Evolutionary conservation across 2,797 vertebrate genomes (phyloP), one percentile per base, ranked within the genome.

Genomic region (Lithobates sylvaticus): DNA sequence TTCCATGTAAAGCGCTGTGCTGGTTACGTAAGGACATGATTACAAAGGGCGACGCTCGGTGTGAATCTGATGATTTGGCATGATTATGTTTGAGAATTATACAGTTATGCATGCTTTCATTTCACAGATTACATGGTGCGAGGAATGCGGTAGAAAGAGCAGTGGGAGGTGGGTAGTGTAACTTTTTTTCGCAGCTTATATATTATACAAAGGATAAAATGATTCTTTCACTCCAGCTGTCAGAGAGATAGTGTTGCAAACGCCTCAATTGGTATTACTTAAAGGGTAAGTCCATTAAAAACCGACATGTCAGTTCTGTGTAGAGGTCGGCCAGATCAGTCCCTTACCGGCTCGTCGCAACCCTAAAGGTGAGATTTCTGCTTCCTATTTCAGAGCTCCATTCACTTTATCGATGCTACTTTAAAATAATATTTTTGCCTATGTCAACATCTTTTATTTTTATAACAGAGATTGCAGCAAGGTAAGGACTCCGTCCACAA

Each of bases 1-100:
- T 67, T 47, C n/a, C 16, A 47, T 47, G 78, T 64, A 50, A 79
- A 79, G 78, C 65, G 16, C 21, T n/a, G 65, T 50, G 39, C 13
- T 39, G 10, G n/a, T n/a, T 26, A 10, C 13, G 0, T 29, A 50
- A 69, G 50, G 65, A 32, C 21, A 23, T 12, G 29, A 64, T 78
- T 7, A 69, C 29, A 68, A 32, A 69, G 27, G 26, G 50, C 21
- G 78, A 16, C 2, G 1, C 36, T 27, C 12, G 13, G 65, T 29
- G 13, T 67, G 65, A 67, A 67, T 67, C 64, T 23, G n/a, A 68
- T 1, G n/a, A 58, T 76, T 58, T 58, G 15, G 32, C 39, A 44
- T 16, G 23, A 32, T 54, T 10, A 61, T 21, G 10, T 2, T 77
- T 3, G 10, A n/a, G 58, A 39, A 61, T 77, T 61, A 26, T 26